Conservation (phyloP, 2,113 vertebrate species). For the Patagioenas fasciata region DNA sequence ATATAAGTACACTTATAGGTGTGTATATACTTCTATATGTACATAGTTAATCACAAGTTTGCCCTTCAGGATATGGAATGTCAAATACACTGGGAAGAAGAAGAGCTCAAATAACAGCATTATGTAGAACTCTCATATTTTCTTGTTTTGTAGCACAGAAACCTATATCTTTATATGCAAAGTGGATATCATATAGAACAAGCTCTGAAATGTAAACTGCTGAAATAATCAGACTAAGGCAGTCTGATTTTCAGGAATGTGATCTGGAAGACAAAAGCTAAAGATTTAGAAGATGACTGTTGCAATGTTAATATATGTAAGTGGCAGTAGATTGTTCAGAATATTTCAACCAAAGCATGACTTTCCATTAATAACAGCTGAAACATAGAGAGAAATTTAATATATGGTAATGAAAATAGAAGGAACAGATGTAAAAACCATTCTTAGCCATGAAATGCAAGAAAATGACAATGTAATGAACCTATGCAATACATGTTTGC, state of each 20-base stretch:
- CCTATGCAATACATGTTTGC: background rate
- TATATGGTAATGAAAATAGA: conserved; percentile 29
- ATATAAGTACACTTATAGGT: background rate
- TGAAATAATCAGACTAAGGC: background rate
- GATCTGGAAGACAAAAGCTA: conserved; percentile 62
- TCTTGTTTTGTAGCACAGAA: background rate
- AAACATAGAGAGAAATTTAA: conserved; percentile 59
- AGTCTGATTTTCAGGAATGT: conserved; percentile 47
- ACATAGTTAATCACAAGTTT: background rate
- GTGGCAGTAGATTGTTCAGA: conserved; percentile 42
- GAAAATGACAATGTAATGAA: conserved; percentile 61
- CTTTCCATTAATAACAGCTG: conserved; percentile 36
- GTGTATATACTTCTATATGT: background rate
- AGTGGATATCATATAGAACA: background rate
- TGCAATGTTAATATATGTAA: conserved; percentile 35
- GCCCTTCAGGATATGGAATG: background rate
- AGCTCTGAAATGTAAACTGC: conserved; percentile 55
- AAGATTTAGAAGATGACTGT: conserved; percentile 39
- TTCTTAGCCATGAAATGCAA: conserved; percentile 43
- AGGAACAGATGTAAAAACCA: conserved; percentile 32
- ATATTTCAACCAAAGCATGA: conserved; percentile 44
- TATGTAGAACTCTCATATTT: background rate
- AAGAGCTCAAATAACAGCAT: background rate
- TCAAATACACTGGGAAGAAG: background rate
- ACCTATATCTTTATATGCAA: background rate